Conservation (phyloP, 2,888 invertebrate genomes). For the Thera britannica region DNA sequence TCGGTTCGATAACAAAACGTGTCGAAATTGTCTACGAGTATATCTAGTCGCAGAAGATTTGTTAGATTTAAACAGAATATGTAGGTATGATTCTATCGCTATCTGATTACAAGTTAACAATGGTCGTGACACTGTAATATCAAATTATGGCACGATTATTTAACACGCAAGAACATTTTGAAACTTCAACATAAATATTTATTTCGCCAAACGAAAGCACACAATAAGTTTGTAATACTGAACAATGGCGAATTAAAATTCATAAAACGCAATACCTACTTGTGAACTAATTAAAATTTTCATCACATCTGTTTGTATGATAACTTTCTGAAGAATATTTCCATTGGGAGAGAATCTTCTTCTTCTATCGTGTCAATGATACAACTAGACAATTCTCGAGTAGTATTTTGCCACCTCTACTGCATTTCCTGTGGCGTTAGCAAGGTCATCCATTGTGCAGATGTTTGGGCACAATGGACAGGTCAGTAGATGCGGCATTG, state of each 20-base stretch:
- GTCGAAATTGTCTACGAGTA: not conserved
- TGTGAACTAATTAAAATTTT: constrained; percentile 30
- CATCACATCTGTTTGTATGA: constrained; percentile 28
- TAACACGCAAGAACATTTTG: constrained; percentile 28
- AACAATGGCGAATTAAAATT: constrained; percentile 40
- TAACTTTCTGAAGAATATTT: constrained; percentile 29
- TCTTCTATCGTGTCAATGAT: too few species aligned
- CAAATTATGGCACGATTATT: constrained; percentile 33
- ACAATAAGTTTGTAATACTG: constrained; percentile 26
- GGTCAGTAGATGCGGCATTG: too few species aligned
- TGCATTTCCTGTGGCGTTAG: too few species aligned
- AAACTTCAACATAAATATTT: constrained; percentile 32
- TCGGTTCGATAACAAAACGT: not conserved
- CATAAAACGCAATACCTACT: constrained; percentile 28
- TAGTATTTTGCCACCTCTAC: too few species aligned
- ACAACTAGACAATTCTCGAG: too few species aligned
- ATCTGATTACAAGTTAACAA: constrained; percentile 24
- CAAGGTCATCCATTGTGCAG: too few species aligned
- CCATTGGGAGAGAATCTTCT: constrained; percentile 4
- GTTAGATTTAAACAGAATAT: constrained; percentile 6
- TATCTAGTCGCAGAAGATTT: constrained; percentile 4
- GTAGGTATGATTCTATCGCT: constrained; percentile 5
- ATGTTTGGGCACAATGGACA: too few species aligned
- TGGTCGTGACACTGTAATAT: constrained; percentile 21
- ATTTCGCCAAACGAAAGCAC: constrained; percentile 35